phyloP scores from a whole-genome alignment of 2,888 invertebrate species.

The Oithona nana region DNA sequence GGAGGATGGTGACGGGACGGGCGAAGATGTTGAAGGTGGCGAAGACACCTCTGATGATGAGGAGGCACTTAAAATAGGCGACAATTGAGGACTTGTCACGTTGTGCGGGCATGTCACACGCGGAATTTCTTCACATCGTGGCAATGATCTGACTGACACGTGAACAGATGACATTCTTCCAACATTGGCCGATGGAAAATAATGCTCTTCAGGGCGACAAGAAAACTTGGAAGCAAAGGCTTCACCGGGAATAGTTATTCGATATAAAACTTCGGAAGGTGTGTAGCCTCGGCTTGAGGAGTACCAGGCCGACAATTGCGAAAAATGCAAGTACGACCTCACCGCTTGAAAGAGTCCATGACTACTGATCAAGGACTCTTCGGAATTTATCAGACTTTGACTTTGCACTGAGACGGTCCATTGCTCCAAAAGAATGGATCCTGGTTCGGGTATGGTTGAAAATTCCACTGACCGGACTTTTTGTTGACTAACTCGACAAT shows the following conservation, averaged over 20 bases:
- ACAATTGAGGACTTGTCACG: background rate
- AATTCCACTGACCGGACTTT: constrained; percentile 28
- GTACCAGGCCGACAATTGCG: constrained; percentile 86
- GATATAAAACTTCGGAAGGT: constrained; percentile 39
- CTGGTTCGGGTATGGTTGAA: constrained; percentile 27
- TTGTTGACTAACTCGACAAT: constrained; percentile 39
- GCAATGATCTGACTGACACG: constrained; percentile 39
- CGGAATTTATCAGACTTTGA: constrained; percentile 26
- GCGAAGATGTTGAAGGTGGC: no score
- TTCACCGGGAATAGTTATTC: constrained; percentile 46
- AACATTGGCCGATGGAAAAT: constrained; percentile 47
- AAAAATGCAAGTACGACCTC: constrained; percentile 84
- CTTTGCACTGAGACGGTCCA: constrained; percentile 53
- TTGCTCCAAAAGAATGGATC: constrained; percentile 45
- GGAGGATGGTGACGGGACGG: no score
- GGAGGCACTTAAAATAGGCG: background rate
- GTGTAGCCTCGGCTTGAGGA: constrained; percentile 29
- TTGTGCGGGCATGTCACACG: constrained; percentile 33
- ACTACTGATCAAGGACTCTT: constrained; percentile 34
- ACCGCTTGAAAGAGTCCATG: constrained; percentile 58
- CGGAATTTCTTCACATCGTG: constrained; percentile 52
- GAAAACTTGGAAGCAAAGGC: constrained; percentile 37
- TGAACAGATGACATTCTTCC: constrained; percentile 41
- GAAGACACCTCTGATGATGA: background rate
- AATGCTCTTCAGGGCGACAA: constrained; percentile 40